Evolutionary conservation across 2,113 vertebrate species (phyloP).

Genomic region (Psophia crepitans): DNA sequence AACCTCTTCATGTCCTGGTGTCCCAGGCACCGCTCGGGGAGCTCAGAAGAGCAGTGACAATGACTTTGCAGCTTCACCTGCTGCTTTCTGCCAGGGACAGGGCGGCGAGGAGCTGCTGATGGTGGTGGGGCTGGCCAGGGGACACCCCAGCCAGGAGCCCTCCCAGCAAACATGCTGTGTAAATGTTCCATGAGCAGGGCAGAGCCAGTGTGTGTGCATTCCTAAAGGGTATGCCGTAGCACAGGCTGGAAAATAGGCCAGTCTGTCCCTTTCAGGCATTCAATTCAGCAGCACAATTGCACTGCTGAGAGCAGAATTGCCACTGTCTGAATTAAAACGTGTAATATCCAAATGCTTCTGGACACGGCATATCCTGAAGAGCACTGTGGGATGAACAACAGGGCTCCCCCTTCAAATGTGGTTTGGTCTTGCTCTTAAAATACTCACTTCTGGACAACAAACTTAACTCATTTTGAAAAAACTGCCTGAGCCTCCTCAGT

Average conservation of each 20-base stretch:
- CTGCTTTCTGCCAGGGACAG: not conserved
- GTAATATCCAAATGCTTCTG: not conserved
- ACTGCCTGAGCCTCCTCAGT: not conserved
- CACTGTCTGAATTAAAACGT: not conserved
- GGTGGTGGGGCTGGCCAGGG: not conserved
- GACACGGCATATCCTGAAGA: not conserved
- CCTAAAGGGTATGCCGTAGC: not conserved
- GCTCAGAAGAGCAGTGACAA: accelerated
- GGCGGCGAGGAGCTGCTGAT: not conserved
- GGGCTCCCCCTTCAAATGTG: not conserved
- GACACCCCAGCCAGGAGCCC: not conserved
- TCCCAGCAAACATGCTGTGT: accelerated
- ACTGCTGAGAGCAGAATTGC: not conserved
- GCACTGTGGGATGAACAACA: not conserved
- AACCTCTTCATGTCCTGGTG: not conserved
- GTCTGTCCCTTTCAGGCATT: not conserved
- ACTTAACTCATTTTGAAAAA: not conserved
- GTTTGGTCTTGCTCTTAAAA: not conserved
- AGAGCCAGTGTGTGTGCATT: accelerated
- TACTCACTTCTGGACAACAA: not conserved
- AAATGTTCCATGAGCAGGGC: not conserved
- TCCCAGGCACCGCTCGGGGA: accelerated
- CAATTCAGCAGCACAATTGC: not conserved
- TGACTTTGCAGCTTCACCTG: not conserved
- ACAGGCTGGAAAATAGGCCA: not conserved